Evolutionary conservation across 2,888 invertebrate species (phyloP), one percentile per base, ranked within the genome.

Genomic region (Drosophila yooni): DNA sequence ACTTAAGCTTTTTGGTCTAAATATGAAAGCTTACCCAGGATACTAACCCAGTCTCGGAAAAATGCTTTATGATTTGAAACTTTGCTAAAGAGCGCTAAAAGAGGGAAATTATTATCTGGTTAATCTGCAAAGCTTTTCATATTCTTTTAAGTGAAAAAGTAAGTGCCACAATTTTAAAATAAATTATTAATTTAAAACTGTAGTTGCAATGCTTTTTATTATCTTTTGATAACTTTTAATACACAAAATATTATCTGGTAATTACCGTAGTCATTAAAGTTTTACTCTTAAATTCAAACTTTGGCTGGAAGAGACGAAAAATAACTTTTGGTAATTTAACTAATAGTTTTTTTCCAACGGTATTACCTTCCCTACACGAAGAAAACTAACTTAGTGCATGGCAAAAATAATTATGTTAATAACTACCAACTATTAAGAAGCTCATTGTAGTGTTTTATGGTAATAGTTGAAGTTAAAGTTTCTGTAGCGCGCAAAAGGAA

Each of bases 401-500:
- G 50, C 27, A 61, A 80, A 83, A 70, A 73, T 76, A 82, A 84
- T 80, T 80, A 83, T 82, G 82, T 71, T 79, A 86, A 86, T 88
- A 90, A 73, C 74, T 83, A 53, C 40, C 58, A 85, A 79, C 89
- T 83, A 84, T 79, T 77, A 77, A 74, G 66, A 70, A 74, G 76
- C 74, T 83, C 78, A 89, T 81, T 89, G 70, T 70, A 56, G 68
- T 75, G 50, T 74, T 70, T 82, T 66, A 74, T 64, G 62, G 52
- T 29, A 60, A 72, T 60, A 62, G 63, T 34, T 63, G 51, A 64
- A 71, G 65, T 46, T 68, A 29, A 46, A 64, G n/a, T 63, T 54
- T 54, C 27, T 27, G 31, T 18, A 10, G 33, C 43, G 60, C 40
- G 36, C n/a, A 52, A 68, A 25, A 70, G 31, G 57, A 51, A 69